A percentile compares a stretch with the other conserved stretches of the same genome.
phyloP scores from a whole-genome alignment of 2,797 vertebrate genomes.

The Luscinia luscinia region DNA sequence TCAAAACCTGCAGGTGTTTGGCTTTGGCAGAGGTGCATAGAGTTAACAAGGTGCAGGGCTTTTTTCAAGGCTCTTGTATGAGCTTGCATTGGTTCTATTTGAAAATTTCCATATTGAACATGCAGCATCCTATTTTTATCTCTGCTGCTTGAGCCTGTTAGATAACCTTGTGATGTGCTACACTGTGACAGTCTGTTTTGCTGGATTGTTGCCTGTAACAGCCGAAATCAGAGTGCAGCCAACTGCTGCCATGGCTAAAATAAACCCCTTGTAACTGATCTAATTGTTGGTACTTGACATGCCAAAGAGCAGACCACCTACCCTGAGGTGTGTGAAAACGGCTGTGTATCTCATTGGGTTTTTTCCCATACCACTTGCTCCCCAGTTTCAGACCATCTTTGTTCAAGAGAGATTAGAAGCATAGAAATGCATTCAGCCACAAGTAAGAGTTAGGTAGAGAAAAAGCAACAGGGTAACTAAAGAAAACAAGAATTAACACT shows the following conservation, averaged over 20 bases:
- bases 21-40: background rate
- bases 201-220: slow-evolving; percentile 36
- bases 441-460: background rate
- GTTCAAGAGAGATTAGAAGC: background rate
- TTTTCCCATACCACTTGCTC: background rate
- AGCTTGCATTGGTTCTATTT: background rate
- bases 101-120: background rate
- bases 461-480: background rate
- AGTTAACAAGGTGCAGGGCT: background rate
- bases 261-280: slow-evolving; percentile 1
- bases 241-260: slow-evolving; percentile 15
- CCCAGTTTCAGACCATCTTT: background rate
- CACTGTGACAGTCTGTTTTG: background rate
- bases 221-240: background rate
- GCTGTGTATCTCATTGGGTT: background rate
- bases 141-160: background rate
- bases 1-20: background rate
- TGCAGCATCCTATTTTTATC: slow-evolving; percentile 20
- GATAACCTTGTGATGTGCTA: slow-evolving; percentile 26
- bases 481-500: background rate
- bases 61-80: background rate
- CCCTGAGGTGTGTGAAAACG: slow-evolving; percentile 7
- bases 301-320: slow-evolving; percentile 21
- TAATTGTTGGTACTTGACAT: background rate
- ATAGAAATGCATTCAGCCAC: background rate